These are phyloP conservation scores for Glyptemys insculpta DNA, from an alignment of 2,797 vertebrate species.

Conservation along the genomic window DNA sequence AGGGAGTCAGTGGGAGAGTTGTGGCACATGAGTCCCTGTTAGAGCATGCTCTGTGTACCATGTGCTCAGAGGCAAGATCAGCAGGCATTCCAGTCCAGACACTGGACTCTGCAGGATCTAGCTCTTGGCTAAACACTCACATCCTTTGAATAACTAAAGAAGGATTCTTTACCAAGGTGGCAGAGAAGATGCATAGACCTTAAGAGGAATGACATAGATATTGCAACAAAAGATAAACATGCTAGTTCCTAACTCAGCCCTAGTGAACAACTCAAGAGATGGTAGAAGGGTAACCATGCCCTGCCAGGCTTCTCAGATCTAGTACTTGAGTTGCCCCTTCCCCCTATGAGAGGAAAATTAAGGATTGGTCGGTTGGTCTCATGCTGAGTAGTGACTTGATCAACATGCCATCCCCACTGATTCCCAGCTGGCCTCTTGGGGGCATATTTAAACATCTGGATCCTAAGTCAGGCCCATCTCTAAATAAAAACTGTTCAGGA, in stretches of 20 bases:
- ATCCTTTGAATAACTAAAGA: not conserved
- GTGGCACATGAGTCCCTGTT: not conserved
- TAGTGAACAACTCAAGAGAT: not conserved
- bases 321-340: not conserved
- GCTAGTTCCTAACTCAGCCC: not conserved
- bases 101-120: not conserved
- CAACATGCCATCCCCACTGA: not conserved
- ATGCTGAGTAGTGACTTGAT: not conserved
- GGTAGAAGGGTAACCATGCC: not conserved
- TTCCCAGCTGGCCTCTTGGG: not conserved
- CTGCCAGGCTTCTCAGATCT: not conserved
- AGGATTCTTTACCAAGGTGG: not conserved
- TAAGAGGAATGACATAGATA: not conserved
- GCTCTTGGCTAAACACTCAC: not conserved
- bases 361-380: not conserved
- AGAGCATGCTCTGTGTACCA: not conserved
- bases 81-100: not conserved
- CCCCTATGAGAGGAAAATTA: not conserved
- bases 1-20: not conserved
- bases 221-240: not conserved
- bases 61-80: not conserved
- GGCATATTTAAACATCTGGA: not conserved
- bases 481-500: slow-evolving; percentile 3
- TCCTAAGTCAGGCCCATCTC: not conserved
- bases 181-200: not conserved